phyloP scores from a whole-genome alignment of 2,113 vertebrate species.

The Pseudorasbora parva region DNA sequence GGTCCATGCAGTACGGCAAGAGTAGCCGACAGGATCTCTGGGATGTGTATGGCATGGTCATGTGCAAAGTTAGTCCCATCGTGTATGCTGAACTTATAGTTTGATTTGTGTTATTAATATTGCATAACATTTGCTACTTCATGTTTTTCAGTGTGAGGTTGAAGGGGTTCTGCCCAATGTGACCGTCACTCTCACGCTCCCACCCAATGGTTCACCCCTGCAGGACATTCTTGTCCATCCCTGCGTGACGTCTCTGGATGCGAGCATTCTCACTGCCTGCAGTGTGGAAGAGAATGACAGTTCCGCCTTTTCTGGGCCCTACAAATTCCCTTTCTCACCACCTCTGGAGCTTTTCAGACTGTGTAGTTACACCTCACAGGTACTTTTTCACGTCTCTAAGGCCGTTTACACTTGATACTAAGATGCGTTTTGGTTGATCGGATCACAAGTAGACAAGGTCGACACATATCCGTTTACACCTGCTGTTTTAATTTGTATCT shows the following conservation, averaged over 20 bases:
- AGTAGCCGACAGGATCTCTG: conserved; percentile 83
- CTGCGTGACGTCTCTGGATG: conserved; percentile 89
- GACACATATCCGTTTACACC: too few species aligned
- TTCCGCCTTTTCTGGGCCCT: conserved; percentile 88
- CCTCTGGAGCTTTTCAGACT: conserved; percentile 89
- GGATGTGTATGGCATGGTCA: conserved; percentile 90
- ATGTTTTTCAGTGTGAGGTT: conserved; percentile 84
- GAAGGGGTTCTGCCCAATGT: conserved; percentile 89
- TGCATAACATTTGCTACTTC: neutral
- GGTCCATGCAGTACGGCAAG: conserved; percentile 89
- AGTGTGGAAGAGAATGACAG: conserved; percentile 83
- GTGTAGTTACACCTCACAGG: conserved; percentile 93
- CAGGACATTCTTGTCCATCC: conserved; percentile 91
- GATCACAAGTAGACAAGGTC: too few species aligned
- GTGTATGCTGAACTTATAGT: neutral
- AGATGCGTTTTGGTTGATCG: too few species aligned
- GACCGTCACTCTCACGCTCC: conserved; percentile 86
- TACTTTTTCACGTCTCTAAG: conserved; percentile 50
- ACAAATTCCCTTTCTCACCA: conserved; percentile 92
- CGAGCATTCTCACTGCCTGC: conserved; percentile 84
- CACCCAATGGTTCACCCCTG: conserved; percentile 87
- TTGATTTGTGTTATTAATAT: neutral
- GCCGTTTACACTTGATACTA: too few species aligned
- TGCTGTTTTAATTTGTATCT: too few species aligned
- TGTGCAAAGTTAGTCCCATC: conserved; percentile 85